A percentile compares a stretch with the other conserved stretches of the same genome.
phyloP scores from a whole-genome alignment of 2,888 invertebrate genomes.

The Neria commutata region DNA sequence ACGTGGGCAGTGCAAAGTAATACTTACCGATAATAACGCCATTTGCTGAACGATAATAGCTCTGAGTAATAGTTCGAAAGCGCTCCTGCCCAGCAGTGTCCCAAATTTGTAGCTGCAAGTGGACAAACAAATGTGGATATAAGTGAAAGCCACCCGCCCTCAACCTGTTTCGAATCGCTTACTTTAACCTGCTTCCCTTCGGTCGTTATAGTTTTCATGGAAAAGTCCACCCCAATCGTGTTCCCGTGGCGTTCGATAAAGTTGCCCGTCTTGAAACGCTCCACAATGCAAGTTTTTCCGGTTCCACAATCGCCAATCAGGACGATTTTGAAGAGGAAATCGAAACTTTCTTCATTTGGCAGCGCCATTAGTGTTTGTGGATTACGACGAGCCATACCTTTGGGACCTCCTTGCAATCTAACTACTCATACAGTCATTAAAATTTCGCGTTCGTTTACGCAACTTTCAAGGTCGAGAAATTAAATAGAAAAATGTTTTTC shows the following conservation, averaged over 20 bases:
- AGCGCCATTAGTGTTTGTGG: constrained; percentile 78
- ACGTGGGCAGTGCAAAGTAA: no score
- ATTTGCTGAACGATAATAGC: constrained; percentile 96
- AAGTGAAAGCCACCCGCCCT: not conserved
- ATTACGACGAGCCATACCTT: no score
- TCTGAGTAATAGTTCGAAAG: constrained; percentile 95
- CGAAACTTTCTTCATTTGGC: constrained; percentile 80
- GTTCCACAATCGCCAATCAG: constrained; percentile 90
- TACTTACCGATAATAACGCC: constrained; percentile 86
- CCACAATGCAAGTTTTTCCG: constrained; percentile 94
- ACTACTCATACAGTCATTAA: no score
- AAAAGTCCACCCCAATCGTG: constrained; percentile 97
- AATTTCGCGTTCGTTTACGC: no score
- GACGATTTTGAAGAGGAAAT: constrained; percentile 93
- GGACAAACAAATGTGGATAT: not conserved
- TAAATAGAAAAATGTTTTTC: no score
- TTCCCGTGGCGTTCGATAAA: constrained; percentile 95
- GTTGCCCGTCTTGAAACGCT: constrained; percentile 93
- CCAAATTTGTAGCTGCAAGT: constrained; percentile 78
- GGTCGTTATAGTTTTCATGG: constrained; percentile 94
- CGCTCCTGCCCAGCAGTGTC: constrained; percentile 97
- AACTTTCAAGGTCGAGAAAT: no score
- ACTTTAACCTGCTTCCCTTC: constrained; percentile 97
- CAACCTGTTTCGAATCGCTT: constrained; percentile 29
- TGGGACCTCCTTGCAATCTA: no score